Conservation (phyloP, 2,797 vertebrate genomes). For the Aphelocoma californica region DNA sequence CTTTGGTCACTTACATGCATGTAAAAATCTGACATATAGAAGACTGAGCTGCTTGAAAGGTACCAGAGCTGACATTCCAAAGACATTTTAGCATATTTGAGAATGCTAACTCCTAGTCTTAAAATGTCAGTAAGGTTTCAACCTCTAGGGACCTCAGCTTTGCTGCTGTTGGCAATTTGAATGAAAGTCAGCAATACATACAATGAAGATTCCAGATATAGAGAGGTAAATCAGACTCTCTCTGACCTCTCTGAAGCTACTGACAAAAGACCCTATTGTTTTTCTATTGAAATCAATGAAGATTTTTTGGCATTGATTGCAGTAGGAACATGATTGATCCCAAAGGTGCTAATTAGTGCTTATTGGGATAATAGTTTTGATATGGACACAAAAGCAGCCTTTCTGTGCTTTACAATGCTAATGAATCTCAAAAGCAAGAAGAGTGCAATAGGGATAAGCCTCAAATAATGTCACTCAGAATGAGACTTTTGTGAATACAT, state of each 20-base stretch:
- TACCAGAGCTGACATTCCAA: background rate
- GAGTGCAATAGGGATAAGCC: background rate
- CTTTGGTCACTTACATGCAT: background rate
- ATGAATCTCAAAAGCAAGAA: background rate
- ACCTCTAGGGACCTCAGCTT: background rate
- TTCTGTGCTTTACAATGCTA: conserved; percentile 27
- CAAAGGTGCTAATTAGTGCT: conserved; percentile 54
- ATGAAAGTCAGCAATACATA: background rate
- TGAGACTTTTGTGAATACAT: background rate
- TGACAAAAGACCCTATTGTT: background rate
- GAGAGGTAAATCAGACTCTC: background rate
- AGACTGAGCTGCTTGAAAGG: background rate
- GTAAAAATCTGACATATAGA: background rate
- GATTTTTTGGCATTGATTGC: conserved; percentile 17
- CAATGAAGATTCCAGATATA: background rate
- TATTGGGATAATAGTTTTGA: conserved; percentile 29
- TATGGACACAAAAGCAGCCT: conserved; percentile 32
- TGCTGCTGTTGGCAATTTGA: background rate
- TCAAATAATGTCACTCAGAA: background rate
- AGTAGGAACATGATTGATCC: conserved; percentile 3
- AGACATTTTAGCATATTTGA: background rate
- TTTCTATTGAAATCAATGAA: background rate
- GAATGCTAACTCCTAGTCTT: background rate
- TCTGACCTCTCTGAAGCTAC: background rate
- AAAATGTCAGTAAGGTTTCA: background rate